Evolutionary conservation across 2,113 vertebrate genomes (phyloP).

Genomic region (Thermophis baileyi): DNA sequence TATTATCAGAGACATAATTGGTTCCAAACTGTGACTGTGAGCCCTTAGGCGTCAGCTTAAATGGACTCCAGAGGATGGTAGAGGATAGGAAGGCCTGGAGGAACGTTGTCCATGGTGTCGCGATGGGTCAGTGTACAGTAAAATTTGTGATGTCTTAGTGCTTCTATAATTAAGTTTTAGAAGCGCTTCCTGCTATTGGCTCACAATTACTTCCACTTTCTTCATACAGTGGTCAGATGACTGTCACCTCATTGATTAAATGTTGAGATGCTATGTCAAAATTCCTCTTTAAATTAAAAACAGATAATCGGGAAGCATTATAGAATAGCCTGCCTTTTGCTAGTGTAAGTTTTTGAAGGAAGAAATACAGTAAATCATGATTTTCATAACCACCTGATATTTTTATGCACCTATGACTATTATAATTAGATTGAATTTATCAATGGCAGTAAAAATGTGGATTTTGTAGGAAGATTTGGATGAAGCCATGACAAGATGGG

Average conservation of each 20-base stretch:
- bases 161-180: not conserved
- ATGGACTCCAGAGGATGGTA: no score
- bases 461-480: not conserved
- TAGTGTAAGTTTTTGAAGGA: not conserved
- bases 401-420: not conserved
- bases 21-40: not conserved
- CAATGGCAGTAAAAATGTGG: not conserved
- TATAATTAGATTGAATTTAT: not conserved
- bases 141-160: not conserved
- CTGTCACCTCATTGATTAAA: not conserved
- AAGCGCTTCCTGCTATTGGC: not conserved
- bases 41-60: no score
- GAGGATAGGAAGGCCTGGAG: no score
- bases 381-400: not conserved
- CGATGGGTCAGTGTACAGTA: no score
- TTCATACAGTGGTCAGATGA: not conserved
- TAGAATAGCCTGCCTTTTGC: not conserved
- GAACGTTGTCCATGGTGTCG: no score
- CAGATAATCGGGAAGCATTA: not conserved
- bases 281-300: not conserved
- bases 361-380: not conserved
- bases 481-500: conserved; percentile 86
- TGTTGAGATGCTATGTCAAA: not conserved
- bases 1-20: not conserved
- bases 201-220: not conserved